Evolutionary conservation across 2,888 invertebrate genomes (phyloP).

Genomic region (Bhutanitis thaidina): DNA sequence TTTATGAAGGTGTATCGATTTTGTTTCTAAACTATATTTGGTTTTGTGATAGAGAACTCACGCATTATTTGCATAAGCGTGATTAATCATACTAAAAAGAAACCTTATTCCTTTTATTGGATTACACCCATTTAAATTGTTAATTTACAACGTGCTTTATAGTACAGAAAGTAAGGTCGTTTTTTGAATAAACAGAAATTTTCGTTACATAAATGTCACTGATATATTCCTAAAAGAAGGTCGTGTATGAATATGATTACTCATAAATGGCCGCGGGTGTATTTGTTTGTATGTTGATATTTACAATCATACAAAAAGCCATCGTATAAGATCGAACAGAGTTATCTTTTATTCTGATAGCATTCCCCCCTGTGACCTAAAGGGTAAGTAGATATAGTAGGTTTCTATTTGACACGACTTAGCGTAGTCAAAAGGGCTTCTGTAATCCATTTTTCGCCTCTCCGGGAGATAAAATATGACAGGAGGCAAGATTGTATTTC

Average conservation of each 20-base stretch:
- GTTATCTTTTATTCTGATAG: too few species aligned
- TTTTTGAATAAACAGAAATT: background rate
- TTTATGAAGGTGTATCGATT: too few species aligned
- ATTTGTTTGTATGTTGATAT: background rate
- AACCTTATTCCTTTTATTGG: slow-evolving; percentile 35
- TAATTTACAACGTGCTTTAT: slow-evolving; percentile 22
- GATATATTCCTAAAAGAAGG: slow-evolving; percentile 36
- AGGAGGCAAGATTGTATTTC: too few species aligned
- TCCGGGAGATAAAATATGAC: too few species aligned
- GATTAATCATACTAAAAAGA: slow-evolving; percentile 50
- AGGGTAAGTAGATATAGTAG: too few species aligned
- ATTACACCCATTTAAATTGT: slow-evolving; percentile 7
- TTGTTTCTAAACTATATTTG: background rate
- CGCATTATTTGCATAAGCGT: slow-evolving; percentile 38
- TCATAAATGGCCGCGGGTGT: background rate
- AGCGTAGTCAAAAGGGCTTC: too few species aligned
- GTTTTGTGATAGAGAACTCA: slow-evolving; percentile 21
- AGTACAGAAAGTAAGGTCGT: background rate
- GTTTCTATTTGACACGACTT: too few species aligned
- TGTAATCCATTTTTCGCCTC: too few species aligned
- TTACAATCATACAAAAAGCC: too few species aligned
- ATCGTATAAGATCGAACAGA: too few species aligned
- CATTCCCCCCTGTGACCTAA: too few species aligned
- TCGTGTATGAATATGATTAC: slow-evolving; percentile 26
- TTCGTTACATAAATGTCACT: slow-evolving; percentile 28